Evolutionary conservation across 2,888 invertebrate genomes (phyloP), one percentile per base, ranked within the genome.

Genomic region (Stenichneumon culpator): DNA sequence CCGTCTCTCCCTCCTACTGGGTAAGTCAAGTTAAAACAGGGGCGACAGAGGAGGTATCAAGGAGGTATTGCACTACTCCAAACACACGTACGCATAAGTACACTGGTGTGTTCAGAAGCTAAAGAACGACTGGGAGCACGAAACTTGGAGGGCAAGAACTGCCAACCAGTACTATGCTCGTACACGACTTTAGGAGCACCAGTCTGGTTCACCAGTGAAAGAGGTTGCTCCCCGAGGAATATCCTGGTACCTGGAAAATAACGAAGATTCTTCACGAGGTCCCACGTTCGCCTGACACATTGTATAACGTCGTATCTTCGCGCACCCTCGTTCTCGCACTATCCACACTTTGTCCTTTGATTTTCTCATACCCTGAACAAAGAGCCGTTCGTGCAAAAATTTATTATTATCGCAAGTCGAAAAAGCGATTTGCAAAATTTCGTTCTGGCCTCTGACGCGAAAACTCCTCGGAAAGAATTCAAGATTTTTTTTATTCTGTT

Each of bases 141-240:
- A 32, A 32, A 32, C 52, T 70, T 32, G 19, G 52, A 54, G 28
- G 19, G 36, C 52, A 36, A 22, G 32, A 50, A 50, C 50, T n/a
- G 16, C 69, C 28, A 69, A 50, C 69, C 50, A 9, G 25, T 50
- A n/a, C 22, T 54, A 54, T 36, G 19, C 39, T 25, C 54, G 36
- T 52, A 22, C 32, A 39, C 70, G 57, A 47, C 75, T 72, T 80
- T 39, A 39, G n/a, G 47, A 44, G 54, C 57, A 68, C 63, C 60
- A 67, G 70, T 72, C 67, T 72, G 80, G 70, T 65, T 83, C 54
- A 3, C 60, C 72, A 57, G 60, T 74, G 67, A 81, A 84, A 74
- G 63, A 78, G 74, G 69, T 63, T 44, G 60, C 60, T 82, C 84
- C 84, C 82, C n/a, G 16, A 74, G 84, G 84, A 74, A 63, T 74